Evolutionary conservation across 2,888 invertebrate genomes (phyloP).

Genomic region (Branchinecta sandiegonensis): DNA sequence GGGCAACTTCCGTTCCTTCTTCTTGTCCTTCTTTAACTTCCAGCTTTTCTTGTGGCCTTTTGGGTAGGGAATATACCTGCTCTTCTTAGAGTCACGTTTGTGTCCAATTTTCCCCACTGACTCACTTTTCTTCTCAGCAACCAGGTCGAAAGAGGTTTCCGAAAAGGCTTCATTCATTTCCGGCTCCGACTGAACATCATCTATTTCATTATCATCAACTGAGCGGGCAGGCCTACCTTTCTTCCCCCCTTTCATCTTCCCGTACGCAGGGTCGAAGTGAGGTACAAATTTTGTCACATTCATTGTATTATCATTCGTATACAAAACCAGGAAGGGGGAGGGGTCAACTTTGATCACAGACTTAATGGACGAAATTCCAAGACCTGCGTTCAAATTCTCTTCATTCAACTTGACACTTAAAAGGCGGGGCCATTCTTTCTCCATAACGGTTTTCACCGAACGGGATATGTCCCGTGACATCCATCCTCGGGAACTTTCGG

Average conservation of each 20-base stretch:
- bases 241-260: too few relatives aligned
- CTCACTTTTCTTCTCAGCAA: slow-evolving; percentile 5
- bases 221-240: neutral
- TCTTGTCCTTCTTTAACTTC: neutral
- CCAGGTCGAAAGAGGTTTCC: neutral
- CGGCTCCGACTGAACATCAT: neutral
- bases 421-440: neutral
- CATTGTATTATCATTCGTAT: neutral
- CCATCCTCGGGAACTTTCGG: neutral
- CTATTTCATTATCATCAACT: neutral
- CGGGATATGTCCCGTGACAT: neutral
- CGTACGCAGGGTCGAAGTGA: too few relatives aligned
- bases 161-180: neutral
- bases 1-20: neutral
- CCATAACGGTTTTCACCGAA: neutral
- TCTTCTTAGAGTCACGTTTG: neutral
- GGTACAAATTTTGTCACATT: neutral
- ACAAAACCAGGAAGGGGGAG: neutral
- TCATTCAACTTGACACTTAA: neutral
- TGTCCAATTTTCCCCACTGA: too few relatives aligned
- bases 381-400: neutral
- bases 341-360: neutral
- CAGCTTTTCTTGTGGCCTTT: neutral
- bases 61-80: neutral
- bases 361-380: neutral